phyloP scores from a whole-genome alignment of 2,113 vertebrate genomes.

The Gopherus evgoodei region DNA sequence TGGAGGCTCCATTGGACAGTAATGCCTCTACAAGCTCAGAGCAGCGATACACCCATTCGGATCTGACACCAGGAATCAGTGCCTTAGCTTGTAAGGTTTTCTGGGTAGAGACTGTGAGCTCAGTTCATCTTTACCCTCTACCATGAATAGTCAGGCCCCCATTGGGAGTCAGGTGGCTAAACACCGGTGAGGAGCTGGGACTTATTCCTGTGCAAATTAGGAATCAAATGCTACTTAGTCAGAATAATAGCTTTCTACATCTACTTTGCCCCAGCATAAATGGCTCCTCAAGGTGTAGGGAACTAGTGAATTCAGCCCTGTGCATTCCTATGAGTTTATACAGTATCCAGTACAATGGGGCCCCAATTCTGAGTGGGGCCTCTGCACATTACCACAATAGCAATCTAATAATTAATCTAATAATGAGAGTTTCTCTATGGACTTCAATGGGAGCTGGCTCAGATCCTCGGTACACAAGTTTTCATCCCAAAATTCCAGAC shows the following conservation, averaged over 20 bases:
- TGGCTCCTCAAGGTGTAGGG: background rate
- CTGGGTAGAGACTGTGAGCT: background rate
- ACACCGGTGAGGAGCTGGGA: background rate
- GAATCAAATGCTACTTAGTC: constrained; percentile 26
- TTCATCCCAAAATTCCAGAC: background rate
- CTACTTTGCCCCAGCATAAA: background rate
- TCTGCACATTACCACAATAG: constrained; percentile 6
- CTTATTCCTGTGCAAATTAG: background rate
- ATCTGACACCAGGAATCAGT: background rate
- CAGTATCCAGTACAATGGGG: background rate
- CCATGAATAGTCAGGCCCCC: background rate
- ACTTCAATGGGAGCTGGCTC: accelerated
- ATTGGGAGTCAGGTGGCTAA: background rate
- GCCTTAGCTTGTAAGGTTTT: background rate
- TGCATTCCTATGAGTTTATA: background rate
- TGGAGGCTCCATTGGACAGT: background rate
- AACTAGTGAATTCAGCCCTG: constrained; percentile 29
- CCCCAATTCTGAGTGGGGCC: background rate
- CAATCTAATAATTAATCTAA: background rate
- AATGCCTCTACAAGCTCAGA: background rate
- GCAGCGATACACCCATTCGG: background rate
- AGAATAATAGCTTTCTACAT: accelerated
- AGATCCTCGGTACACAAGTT: background rate
- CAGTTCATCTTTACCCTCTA: background rate
- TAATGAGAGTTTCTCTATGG: constrained; percentile 5